Conservation (phyloP, 2,888 invertebrate genomes). For the Apodemia hepburni region DNA sequence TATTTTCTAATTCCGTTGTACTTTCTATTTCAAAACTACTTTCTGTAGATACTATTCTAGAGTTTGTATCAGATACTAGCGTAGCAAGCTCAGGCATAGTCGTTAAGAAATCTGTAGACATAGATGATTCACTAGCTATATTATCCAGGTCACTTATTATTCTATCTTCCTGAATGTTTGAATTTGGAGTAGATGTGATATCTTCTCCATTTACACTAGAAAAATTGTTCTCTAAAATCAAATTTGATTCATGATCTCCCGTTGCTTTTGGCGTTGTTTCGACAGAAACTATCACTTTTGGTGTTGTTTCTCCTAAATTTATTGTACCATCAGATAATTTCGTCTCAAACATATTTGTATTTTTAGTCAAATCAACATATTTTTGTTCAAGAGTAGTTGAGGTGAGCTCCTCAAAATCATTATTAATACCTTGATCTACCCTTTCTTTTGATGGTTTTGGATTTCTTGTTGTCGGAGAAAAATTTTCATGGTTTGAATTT, state of each 20-base stretch:
- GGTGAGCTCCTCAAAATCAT: neutral
- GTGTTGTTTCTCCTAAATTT: neutral
- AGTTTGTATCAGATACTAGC: neutral
- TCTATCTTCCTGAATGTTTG: neutral
- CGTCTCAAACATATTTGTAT: neutral
- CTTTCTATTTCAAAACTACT: neutral
- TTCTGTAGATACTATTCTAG: neutral
- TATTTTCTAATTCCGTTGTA: neutral
- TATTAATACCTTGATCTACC: neutral
- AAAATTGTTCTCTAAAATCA: neutral
- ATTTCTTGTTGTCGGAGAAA: neutral
- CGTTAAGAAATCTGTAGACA: conserved; percentile 1
- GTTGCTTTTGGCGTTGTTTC: neutral
- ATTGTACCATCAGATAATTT: neutral
- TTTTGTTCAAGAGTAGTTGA: neutral
- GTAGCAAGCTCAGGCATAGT: neutral
- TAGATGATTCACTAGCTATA: conserved; percentile 10
- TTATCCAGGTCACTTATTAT: neutral
- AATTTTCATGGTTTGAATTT: neutral
- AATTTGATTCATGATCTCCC: neutral
- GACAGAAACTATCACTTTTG: neutral
- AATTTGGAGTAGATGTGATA: neutral
- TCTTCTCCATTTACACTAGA: neutral
- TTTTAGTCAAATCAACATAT: neutral
- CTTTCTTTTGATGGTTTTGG: neutral